phyloP scores from a whole-genome alignment of 2,113 vertebrate species.

The Bathybates hornii region DNA sequence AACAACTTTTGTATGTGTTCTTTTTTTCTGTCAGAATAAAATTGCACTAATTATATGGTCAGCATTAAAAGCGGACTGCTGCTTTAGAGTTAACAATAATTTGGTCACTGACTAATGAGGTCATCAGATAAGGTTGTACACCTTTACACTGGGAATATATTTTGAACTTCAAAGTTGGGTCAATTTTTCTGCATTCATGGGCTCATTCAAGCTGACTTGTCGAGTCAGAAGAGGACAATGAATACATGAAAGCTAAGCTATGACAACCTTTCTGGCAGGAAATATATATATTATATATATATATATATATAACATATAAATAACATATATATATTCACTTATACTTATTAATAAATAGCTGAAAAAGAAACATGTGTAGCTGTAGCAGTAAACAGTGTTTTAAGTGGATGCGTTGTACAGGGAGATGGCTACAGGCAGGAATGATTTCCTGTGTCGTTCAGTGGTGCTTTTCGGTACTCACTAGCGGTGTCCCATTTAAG shows the following conservation, averaged over 20 bases:
- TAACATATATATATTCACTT: too few relatives aligned
- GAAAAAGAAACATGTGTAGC: too few relatives aligned
- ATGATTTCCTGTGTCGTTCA: too few relatives aligned
- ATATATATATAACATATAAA: too few relatives aligned
- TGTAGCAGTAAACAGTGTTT: too few relatives aligned
- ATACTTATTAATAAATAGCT: too few relatives aligned
- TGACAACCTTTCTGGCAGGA: neutral
- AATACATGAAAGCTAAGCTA: neutral
- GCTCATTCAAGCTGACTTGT: neutral
- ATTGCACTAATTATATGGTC: neutral
- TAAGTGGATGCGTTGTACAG: too few relatives aligned
- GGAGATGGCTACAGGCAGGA: too few relatives aligned
- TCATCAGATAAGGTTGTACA: neutral
- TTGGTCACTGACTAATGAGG: neutral
- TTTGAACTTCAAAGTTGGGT: neutral
- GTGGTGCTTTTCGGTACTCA: too few relatives aligned
- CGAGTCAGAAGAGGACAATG: neutral
- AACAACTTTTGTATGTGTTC: neutral
- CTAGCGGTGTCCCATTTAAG: too few relatives aligned
- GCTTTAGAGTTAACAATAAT: neutral
- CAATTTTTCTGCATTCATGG: neutral
- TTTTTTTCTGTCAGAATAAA: neutral
- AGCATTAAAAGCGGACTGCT: neutral
- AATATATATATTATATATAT: neutral
- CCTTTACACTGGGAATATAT: neutral